phyloP scores from a whole-genome alignment of 2,888 invertebrate genomes.

The Sthenelais limicola region DNA sequence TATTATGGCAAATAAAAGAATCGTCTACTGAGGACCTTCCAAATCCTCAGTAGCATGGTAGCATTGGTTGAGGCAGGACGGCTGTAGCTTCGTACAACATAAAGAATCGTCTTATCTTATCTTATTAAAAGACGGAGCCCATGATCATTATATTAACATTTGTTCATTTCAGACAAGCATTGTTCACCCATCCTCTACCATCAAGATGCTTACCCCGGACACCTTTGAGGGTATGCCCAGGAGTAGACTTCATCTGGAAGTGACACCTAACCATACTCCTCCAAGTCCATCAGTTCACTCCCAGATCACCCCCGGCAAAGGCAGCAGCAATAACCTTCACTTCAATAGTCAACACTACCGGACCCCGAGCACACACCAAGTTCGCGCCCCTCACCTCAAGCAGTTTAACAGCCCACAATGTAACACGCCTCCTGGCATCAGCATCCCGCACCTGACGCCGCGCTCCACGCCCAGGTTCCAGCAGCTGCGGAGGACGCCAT shows the following conservation, averaged over 20 bases:
- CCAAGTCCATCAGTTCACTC: not conserved
- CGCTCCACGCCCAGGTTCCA: not conserved
- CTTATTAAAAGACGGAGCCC: no score
- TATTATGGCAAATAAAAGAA: no score
- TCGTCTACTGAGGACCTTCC: no score
- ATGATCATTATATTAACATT: no score
- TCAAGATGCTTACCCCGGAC: conserved; percentile 29
- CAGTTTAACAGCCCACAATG: conserved; percentile 33
- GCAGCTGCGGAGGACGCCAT: not conserved
- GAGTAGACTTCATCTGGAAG: conserved; percentile 10
- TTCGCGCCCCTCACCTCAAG: conserved; percentile 1
- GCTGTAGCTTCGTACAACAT: no score
- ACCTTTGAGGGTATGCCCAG: not conserved
- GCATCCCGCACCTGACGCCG: not conserved
- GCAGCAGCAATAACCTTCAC: not conserved
- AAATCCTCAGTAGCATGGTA: no score
- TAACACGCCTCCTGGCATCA: not conserved
- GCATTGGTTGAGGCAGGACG: no score
- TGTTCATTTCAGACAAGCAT: no score
- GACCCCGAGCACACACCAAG: conserved; percentile 33
- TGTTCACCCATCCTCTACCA: no score
- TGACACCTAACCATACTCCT: conserved; percentile 8
- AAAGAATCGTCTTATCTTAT: no score
- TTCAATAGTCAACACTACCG: conserved; percentile 36
- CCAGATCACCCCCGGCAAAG: conserved; percentile 10